Evolutionary conservation across 2,113 vertebrate genomes (phyloP), one percentile per base, ranked within the genome.

Genomic region (Hylia prasina): DNA sequence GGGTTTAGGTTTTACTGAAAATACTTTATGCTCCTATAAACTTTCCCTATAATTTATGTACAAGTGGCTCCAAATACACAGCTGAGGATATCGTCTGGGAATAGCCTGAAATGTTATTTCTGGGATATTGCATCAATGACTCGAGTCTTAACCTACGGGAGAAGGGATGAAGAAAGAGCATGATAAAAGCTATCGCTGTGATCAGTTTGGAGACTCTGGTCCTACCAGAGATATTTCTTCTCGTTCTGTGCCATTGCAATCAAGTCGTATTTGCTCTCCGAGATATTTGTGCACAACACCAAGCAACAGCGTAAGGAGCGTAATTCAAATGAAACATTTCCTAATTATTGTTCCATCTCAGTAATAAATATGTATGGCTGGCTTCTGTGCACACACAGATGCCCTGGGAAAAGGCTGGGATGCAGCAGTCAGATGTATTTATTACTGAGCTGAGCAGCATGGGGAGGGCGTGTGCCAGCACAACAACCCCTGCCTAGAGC

Each of bases 1-100:
- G 88, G 93, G 84, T 94, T 95, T 92, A 77, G 89, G 61, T 95
- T 97, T 94, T 84, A 93, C 80, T 92, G 94, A 65, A 77, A 92
- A 91, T 91, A 88, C 53, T 94, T 95, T 39, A 85, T 0, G n/a
- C 76, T 83, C 39, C 93, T 92, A 23, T 73, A 94, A 93, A 82
- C 70, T 92, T 87, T 93, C 65, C 60, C 72, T 75, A 70, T 87
- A 89, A 95, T 95, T 92, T 97, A 97, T 94, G 75, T 90, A 85
- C 75, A 78, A 93, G 87, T 48, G 72, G 87, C 68, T 94, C 86
- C 70, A 76, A 90, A 73, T 2, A 66, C 64, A 76, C 82, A 93
- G 94, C 82, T 81, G 75, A 87, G 86, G 68, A 80, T 31, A 50
- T 35, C 17, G 1, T 11, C 48, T 81, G 87, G 93, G 95, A 95